These are phyloP conservation scores for Theocolax elegans DNA, from an alignment of 1,140 invertebrate species.

Conservation along the genomic window DNA sequence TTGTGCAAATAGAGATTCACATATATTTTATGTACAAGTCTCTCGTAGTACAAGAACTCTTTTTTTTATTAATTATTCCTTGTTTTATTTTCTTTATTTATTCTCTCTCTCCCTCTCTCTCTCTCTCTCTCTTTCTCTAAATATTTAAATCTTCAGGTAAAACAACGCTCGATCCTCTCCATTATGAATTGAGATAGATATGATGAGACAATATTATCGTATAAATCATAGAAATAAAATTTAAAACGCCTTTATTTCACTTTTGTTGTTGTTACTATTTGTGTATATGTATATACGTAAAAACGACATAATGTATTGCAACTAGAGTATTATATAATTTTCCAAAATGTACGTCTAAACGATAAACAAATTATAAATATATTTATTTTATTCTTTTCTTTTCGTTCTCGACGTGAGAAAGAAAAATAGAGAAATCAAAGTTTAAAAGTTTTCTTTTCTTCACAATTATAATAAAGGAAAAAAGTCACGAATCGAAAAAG, in stretches of 20 bases:
- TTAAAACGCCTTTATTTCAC: slow-evolving; percentile 27
- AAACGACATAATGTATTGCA: slow-evolving; percentile 30
- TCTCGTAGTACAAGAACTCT: slow-evolving; percentile 33
- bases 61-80: slow-evolving; percentile 17
- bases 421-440: slow-evolving; percentile 18
- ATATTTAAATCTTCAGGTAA: slow-evolving; percentile 25
- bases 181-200: slow-evolving; percentile 15
- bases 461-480: not conserved
- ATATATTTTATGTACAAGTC: slow-evolving; percentile 40
- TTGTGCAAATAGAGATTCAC: slow-evolving; percentile 37
- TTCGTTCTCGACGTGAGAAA: too few relatives aligned
- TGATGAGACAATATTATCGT: slow-evolving; percentile 3
- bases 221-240: slow-evolving; percentile 23
- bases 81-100: slow-evolving; percentile 12
- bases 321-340: slow-evolving; percentile 32
- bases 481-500: slow-evolving; percentile 14
- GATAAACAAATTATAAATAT: too few relatives aligned
- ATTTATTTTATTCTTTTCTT: too few relatives aligned
- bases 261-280: too few relatives aligned
- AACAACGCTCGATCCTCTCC: slow-evolving; percentile 12
- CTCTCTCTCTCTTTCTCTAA: slow-evolving; percentile 10
- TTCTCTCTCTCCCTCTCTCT: not conserved
- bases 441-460: slow-evolving; percentile 9
- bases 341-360: too few relatives aligned
- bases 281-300: too few relatives aligned